Evolutionary conservation across 2,113 vertebrate genomes (phyloP), one percentile per base, ranked within the genome.

Genomic region (Enhydra lutris): DNA sequence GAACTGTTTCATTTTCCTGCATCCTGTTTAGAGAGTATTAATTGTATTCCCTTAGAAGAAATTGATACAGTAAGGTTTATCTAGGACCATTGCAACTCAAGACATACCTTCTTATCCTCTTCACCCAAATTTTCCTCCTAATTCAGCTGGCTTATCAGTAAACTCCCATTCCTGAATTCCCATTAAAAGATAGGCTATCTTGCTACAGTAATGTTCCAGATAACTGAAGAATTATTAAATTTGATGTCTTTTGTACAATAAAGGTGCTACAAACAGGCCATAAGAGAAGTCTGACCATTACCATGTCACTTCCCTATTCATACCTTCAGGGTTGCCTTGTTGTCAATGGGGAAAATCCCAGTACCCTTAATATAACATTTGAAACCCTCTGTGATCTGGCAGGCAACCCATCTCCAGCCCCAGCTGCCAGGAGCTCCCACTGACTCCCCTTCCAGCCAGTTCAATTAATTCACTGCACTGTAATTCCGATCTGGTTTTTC

Each of bases 61-160:
- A 21, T 1, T 65, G 79, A 96, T 90, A 79, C 34, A 13, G 15
- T 45, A 50, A 29, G 23, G 31, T 84, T 78, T 78, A 85, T 94
- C 67, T 71, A 73, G 65, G 69, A 47, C 84, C 63, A 84, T 0
- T 88, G 85, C 34, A 71, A 74, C 85, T 91, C 81, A 93, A 50
- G 85, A 84, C 21, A 50, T 57, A 73, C 57, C 57, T 63, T 86
- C 59, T 84, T 78, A 93, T 95, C 74, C 82, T 93, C 42, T 59
- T 87, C 59, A 73, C 69, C 71, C 81, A 0, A 95, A 95, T 31
- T 83, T 84, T 69, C 55, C 57, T 97, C 59, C 67, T 96, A 94
- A 95, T 95, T 97, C 79, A 93, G 82, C 92, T 79, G 86, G 86
- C 85, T 96, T 97, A 94, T 86, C 85, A 94, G 61, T n/a, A 90